Evolutionary conservation across 2,113 vertebrate species (phyloP), one percentile per base, ranked within the genome.

Genomic region (Bufo bufo): DNA sequence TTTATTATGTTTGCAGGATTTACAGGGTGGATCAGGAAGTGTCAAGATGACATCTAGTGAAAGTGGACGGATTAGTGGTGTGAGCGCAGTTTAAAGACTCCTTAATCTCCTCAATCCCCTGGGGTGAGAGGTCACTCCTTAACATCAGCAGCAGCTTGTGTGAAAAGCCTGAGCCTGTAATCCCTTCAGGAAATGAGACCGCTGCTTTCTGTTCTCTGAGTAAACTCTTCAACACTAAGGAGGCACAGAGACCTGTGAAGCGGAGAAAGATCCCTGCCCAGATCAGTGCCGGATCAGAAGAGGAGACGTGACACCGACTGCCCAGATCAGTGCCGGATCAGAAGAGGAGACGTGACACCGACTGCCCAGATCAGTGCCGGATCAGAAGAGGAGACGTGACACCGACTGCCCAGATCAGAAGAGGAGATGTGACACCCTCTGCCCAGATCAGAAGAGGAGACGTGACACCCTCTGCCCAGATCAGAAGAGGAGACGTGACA

Each of bases 81-180:
- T 93, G 93, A 93, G 58, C 91, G 90, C 90, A 94, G 96, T 94
- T 96, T 97, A 96, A 97, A 96, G 95, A 94, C 89, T 91, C 93
- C 95, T 96, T 98, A 97, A 98, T 98, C 96, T 96, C 93, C 96
- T 92, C 96, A 97, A 98, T 97, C 96, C 97, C 94, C 92, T 92
- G 93, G 90, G 95, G 96, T 97, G 96, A 98, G 95, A 96, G 97
- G 96, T 98, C 96, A 33, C 33, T 91, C 94, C 96, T 95, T 95
- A 96, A 96, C 95, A 95, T 56, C 17, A 56, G 82, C 82, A 52
- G 95, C 95, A 96, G 94, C 96, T 93, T 96, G 94, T 95, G 94
- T 94, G 94, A 94, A 96, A 95, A 94, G 93, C 85, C 93, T 93
- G 93, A 94, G 92, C 93, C 93, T 89, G 92, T 96, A 96, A 96